Evolutionary conservation across 37 sponge, comb jelly and placozoan genomes (phyloP).

Genomic region (Hormiphora californensis): DNA sequence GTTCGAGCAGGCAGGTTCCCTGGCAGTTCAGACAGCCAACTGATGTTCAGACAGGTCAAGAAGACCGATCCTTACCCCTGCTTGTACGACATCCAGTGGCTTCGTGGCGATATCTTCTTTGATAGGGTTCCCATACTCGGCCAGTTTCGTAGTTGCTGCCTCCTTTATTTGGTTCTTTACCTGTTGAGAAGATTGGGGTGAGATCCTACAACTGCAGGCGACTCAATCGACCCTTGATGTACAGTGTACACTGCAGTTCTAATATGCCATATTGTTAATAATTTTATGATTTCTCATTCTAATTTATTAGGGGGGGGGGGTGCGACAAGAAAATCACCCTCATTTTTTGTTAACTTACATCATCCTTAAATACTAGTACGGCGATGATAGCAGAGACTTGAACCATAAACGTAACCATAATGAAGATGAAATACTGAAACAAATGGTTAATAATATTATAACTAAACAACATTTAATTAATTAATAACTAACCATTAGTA

Average conservation of each 20-base stretch:
- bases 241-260: too few species aligned
- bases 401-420: background rate
- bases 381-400: background rate
- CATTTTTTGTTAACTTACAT: background rate
- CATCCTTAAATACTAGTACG: background rate
- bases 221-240: too few species aligned
- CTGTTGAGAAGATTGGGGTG: too few species aligned
- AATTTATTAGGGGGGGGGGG: background rate
- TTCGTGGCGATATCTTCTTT: background rate
- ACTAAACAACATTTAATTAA: background rate
- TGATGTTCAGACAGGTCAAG: too few species aligned
- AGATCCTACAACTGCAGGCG: too few species aligned
- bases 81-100: background rate
- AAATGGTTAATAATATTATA: background rate
- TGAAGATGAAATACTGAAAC: background rate
- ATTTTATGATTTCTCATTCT: too few species aligned
- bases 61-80: too few species aligned
- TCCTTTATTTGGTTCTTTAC: background rate
- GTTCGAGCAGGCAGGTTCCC: too few species aligned
- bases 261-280: too few species aligned
- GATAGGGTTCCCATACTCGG: background rate
- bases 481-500: background rate
- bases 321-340: background rate
- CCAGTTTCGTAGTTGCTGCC: background rate
- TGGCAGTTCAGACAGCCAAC: too few species aligned